Percentiles rank a stretch among this genome's conserved stretches.
phyloP scores from a whole-genome alignment of 2,797 vertebrate genomes.

The Paguma larvata region DNA sequence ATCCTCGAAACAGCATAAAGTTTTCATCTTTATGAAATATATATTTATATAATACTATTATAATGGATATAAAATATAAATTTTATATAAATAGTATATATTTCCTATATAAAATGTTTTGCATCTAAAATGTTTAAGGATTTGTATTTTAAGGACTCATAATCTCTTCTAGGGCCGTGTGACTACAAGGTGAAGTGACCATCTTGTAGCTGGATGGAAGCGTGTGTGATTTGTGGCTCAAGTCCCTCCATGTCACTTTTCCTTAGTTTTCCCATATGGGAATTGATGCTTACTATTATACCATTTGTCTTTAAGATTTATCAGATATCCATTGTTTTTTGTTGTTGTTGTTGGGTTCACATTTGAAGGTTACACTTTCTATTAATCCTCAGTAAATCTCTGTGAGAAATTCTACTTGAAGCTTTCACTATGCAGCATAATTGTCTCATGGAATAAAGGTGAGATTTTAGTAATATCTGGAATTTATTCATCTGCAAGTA shows the following conservation, averaged over 20 bases:
- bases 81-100: not conserved
- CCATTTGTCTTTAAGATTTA: not conserved
- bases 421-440: not conserved
- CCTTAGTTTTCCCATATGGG: not conserved
- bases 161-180: not conserved
- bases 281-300: not conserved
- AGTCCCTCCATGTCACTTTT: not conserved
- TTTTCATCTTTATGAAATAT: not conserved
- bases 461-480: not conserved
- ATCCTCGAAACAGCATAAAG: not conserved
- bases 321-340: not conserved
- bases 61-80: not conserved
- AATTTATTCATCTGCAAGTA: not conserved
- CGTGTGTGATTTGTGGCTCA: not conserved
- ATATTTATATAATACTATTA: not conserved
- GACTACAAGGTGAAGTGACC: not conserved
- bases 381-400: not conserved
- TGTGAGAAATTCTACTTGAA: not conserved
- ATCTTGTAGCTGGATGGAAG: not conserved
- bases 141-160: not conserved
- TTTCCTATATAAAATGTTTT: not conserved
- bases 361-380: not conserved
- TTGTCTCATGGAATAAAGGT: not conserved
- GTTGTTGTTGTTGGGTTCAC: constrained; percentile 18
- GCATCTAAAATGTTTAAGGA: not conserved